phyloP scores from a whole-genome alignment of 1,140 invertebrate species.

The Caenorhabditis elegans region WBcel235 BX284602.5:3908501-3909000 shows the following conservation, averaged over 20 bases:
- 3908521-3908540: no score
- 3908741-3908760: constrained; percentile 52
- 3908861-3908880: constrained; percentile 47
- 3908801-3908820: constrained; percentile 55
- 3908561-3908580: constrained; percentile 40
- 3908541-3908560: not conserved
- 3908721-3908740: not conserved
- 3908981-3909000: not conserved
- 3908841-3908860: not conserved
- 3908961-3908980: constrained; percentile 49
- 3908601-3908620: constrained; percentile 1
- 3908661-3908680: constrained; percentile 24
- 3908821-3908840: constrained; percentile 51
- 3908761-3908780: constrained; percentile 57
- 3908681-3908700: constrained; percentile 31
- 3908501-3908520: no score
- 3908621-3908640: constrained; percentile 35
- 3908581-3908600: constrained; percentile 39
- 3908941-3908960: constrained; percentile 46
- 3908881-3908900: not conserved
- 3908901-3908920: constrained; percentile 30
- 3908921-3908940: constrained; percentile 45
- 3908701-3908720: not conserved
- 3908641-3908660: constrained; percentile 38
- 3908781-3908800: constrained; percentile 59